Base-by-base conservation (phyloP, 2,797 vertebrate species). In the Poeciliopsis infans region DNA sequence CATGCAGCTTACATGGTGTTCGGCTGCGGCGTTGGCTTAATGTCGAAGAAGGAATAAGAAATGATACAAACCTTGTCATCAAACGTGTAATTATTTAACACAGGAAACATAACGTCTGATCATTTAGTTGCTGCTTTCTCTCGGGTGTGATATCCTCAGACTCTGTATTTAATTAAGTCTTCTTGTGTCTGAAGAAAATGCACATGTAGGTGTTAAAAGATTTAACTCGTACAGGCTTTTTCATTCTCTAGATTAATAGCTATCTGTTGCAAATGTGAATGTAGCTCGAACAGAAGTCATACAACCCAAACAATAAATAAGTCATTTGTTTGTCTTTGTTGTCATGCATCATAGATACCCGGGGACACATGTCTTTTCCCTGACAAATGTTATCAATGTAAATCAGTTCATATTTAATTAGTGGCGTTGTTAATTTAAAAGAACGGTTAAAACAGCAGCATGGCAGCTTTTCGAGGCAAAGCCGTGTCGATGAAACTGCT, bases 301-400 rank as follows among this genome's bases (percentile, higher is more conserved):
- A 68, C 83, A 78, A 81, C 79, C 74, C 68, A 51, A 89, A 88
- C 83, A 83, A 83, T 92, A 57, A 92, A 90, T 93, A 85, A 86
- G 77, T 81, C 0, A 83, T 80, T 5, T 28, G 84, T 46, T 83
- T 76, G 85, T 28, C 79, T 86, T 85, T 79, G 66, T 70, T 75
- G 55, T 59, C 72, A 86, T 41, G 81, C 64, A 76, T 85, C 74
- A 76, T 83, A 75, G 77, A 85, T 59, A 79, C 25, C 49, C 13
- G 13, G 0, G 39, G 64, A 85, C 80, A 80, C 4, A 3, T 25
- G n/a, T 46, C 59, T 45, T 71, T 74, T 45, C 46, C 49, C 47
- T 75, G 51, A 76, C 76, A 85, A 87, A 69, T 75, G 77, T 75
- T 45, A 74, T 70, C 78, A 43, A 80, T 75, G 75, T 80, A 75